Base-by-base conservation (phyloP, 2,888 invertebrate species). In the Blera fallax region DNA sequence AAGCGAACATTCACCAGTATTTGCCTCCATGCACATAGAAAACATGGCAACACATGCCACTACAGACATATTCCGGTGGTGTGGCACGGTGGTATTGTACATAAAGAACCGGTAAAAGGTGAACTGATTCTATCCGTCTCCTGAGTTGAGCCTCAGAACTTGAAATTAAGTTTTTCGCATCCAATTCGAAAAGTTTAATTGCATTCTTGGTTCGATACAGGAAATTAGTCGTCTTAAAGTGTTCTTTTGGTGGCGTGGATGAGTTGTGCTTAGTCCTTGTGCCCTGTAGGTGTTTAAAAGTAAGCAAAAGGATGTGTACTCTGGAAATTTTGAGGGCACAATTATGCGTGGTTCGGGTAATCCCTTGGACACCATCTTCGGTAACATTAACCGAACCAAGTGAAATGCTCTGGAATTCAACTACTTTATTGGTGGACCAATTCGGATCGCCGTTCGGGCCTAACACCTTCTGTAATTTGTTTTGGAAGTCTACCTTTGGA, bases 161-260 rank as follows among this genome's bases (percentile, higher is more conserved):
- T 80, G 50, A 74, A 83, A 62, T 73, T 21, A 78, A 84, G 74
- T 84, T 84, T 84, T 80, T 70, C 65, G 74, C 84, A 80, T 84
- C 65, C 74, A 84, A 84, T 84, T 70, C 65, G 52, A 80, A 80
- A 84, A 84, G 84, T 84, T 84, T 84, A 84, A 84, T 84, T 84
- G 84, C 84, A 80, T 84, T 80, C 80, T 76, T 32, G 70, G 64
- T 65, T 80, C 84, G 69, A 80, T 65, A 52, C 74, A 76, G 80
- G 74, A 80, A 84, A 84, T 84, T 80, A 84, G 84, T 80, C 70
- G 32, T 45, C 74, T 76, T 64, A 65, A 65, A 58, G 69, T 40
- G 79, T 50, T 29, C 74, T 32, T 54, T 67, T 54, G 48, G 24
- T 34, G 29, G 54, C 16, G 32, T 52, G 62, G 77, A 50, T 65